A percentile compares a stretch with the other conserved stretches of the same genome.
Conservation (phyloP, 2,113 vertebrate species). For the Rhinolophus sinicus region DNA sequence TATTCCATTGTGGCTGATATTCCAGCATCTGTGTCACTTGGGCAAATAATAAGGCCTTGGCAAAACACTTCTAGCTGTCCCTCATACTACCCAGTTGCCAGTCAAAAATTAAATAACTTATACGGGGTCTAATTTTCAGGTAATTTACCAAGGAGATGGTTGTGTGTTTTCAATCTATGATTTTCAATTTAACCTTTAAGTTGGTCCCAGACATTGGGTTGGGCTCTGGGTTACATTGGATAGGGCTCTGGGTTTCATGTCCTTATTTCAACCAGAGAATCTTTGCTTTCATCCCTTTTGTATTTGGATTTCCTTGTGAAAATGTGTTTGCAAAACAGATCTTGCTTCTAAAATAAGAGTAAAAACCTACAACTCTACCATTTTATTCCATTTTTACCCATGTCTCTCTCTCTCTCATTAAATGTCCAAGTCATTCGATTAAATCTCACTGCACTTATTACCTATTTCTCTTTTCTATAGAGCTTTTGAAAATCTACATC, state of each 20-base stretch:
- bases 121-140: not conserved
- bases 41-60: not conserved
- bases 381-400: not conserved
- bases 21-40: not conserved
- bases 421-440: not conserved
- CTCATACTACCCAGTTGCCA: not conserved
- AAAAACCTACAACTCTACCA: not conserved
- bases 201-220: not conserved
- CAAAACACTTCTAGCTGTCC: not conserved
- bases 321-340: not conserved
- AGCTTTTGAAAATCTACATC: not conserved
- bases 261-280: not conserved
- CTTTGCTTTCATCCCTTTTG: not conserved
- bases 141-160: not conserved
- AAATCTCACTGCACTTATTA: not conserved
- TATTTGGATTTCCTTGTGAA: not conserved
- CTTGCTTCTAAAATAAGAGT: conserved; percentile 20
- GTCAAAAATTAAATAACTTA: not conserved
- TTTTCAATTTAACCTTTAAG: not conserved
- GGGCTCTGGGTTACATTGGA: not conserved
- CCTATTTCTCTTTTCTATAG: not conserved
- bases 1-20: not conserved
- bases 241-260: not conserved
- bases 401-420: not conserved
- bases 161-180: conserved; percentile 20